Conservation (phyloP, 2,113 vertebrate genomes). For the Tautogolabrus adspersus region DNA sequence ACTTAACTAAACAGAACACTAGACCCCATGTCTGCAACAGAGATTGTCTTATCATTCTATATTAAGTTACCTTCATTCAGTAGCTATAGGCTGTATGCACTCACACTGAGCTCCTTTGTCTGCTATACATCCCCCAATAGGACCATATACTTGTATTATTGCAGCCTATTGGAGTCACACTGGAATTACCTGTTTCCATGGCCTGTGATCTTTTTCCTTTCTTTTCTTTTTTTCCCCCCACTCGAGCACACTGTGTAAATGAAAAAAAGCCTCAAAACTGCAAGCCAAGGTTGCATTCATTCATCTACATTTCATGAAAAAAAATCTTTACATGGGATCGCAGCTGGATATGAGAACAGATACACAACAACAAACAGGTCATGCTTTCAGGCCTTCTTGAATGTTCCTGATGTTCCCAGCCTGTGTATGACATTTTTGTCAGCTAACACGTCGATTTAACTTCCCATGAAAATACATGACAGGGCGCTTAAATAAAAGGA, state of each 20-base stretch:
- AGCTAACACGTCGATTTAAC: constrained; percentile 18
- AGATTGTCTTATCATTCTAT: neutral
- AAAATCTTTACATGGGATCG: neutral
- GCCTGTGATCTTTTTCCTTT: neutral
- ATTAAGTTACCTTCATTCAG: too few species aligned
- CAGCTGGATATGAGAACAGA: neutral
- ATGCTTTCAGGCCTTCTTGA: neutral
- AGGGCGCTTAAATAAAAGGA: constrained; percentile 25
- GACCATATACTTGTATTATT: neutral
- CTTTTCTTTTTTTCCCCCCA: too few species aligned
- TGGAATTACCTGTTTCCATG: constrained; percentile 7
- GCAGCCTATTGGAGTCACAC: neutral
- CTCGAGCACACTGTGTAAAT: too few species aligned
- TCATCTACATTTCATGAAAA: neutral
- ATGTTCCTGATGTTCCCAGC: constrained; percentile 9
- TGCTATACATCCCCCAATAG: neutral
- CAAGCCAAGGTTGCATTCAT: neutral
- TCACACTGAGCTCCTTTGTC: neutral
- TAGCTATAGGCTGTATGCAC: too few species aligned
- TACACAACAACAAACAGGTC: neutral
- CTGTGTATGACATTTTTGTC: constrained; percentile 8
- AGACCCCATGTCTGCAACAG: too few species aligned
- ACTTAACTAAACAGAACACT: too few species aligned
- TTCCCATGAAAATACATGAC: constrained; percentile 14
- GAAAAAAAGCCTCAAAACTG: too few species aligned